phyloP scores from a whole-genome alignment of 2,888 invertebrate species.

The Steromphala cineraria region DNA sequence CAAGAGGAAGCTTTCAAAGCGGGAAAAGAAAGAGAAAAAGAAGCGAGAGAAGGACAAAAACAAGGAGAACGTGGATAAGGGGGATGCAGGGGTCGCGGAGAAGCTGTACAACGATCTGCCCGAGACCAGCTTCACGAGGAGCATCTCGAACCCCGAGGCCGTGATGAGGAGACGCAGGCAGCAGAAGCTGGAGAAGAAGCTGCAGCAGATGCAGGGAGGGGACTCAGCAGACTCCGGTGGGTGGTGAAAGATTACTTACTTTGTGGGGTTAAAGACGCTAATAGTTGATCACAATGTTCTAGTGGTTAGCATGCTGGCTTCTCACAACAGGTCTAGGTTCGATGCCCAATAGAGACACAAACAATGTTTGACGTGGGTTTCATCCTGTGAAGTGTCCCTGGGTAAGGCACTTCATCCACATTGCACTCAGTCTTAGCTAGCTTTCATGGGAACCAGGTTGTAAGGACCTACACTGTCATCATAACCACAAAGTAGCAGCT shows the following conservation, averaged over 20 bases:
- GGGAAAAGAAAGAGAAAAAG: constrained; percentile 98
- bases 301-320: too few species aligned
- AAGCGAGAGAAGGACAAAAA: constrained; percentile 80
- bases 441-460: too few species aligned
- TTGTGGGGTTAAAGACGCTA: not conserved
- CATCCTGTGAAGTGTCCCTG: too few species aligned
- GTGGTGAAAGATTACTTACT: not conserved
- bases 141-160: constrained; percentile 99
- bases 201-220: constrained; percentile 95
- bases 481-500: too few species aligned
- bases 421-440: too few species aligned
- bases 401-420: too few species aligned
- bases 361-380: too few species aligned
- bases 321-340: too few species aligned
- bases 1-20: constrained; percentile 93
- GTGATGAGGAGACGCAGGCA: constrained; percentile 98
- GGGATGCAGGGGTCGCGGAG: constrained; percentile 65
- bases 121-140: constrained; percentile 96
- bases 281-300: not conserved
- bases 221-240: constrained; percentile 91
- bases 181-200: constrained; percentile 95
- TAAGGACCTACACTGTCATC: too few species aligned
- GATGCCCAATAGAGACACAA: too few species aligned
- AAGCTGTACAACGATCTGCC: constrained; percentile 85
- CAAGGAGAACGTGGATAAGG: constrained; percentile 54